A percentile compares a stretch with the other conserved stretches of the same genome.
phyloP scores from a whole-genome alignment of 1,140 invertebrate genomes.

The Penaeus indicus region DNA sequence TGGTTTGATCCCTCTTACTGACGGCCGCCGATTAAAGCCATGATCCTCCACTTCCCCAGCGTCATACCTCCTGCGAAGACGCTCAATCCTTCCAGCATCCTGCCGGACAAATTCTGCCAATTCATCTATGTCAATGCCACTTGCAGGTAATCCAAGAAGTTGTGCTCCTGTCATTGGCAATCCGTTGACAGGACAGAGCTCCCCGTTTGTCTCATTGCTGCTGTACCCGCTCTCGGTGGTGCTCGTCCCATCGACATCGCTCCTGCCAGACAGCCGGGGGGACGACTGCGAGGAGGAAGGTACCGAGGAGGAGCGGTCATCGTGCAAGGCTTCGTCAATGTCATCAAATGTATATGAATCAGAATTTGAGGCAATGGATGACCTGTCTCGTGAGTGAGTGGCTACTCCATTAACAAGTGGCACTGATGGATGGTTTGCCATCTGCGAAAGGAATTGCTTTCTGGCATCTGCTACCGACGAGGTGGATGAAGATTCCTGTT shows the following conservation, averaged over 20 bases:
- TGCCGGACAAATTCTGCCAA: conserved; percentile 87
- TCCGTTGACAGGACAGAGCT: conserved; percentile 69
- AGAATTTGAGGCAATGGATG: conserved; percentile 57
- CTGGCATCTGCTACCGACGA: conserved; percentile 41
- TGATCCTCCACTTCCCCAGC: conserved; percentile 84
- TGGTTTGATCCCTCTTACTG: conserved; percentile 82
- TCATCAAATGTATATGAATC: conserved; percentile 78
- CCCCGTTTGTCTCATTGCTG: conserved; percentile 66
- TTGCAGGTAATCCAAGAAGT: conserved; percentile 69
- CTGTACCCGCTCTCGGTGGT: conserved; percentile 67
- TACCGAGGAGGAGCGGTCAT: conserved; percentile 66
- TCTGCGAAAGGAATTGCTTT: conserved; percentile 54
- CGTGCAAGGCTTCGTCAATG: conserved; percentile 76
- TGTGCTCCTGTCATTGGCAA: conserved; percentile 38
- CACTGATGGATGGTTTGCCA: conserved; percentile 35
- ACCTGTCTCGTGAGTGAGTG: conserved; percentile 44
- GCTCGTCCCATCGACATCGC: conserved; percentile 66
- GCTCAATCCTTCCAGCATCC: conserved; percentile 83
- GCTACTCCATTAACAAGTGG: conserved; percentile 38
- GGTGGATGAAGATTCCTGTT: conserved; percentile 21
- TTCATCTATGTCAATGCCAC: conserved; percentile 76
- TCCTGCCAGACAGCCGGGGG: conserved; percentile 62
- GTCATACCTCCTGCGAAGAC: conserved; percentile 73
- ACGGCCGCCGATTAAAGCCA: conserved; percentile 88
- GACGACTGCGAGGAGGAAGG: conserved; percentile 64